A percentile compares a stretch with the other conserved stretches of the same genome.
phyloP scores from a whole-genome alignment of 35 echinoderm and acorn worm species.

The Apostichopus parvimensis region DNA sequence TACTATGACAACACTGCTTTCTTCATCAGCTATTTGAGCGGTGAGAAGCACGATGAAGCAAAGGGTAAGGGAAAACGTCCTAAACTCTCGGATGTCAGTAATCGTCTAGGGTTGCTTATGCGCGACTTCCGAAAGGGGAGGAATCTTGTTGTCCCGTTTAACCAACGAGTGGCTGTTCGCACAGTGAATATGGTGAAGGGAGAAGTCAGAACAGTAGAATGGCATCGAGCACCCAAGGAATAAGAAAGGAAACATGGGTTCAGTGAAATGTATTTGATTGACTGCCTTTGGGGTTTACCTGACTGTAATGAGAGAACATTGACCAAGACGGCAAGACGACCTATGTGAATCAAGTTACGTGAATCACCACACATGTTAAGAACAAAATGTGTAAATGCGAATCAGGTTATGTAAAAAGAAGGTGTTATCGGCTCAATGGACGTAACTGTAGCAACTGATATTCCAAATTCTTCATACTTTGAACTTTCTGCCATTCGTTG shows the following conservation, averaged over 20 bases:
- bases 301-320: no score
- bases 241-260: not conserved
- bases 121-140: slow-evolving; percentile 64
- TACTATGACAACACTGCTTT: slow-evolving; percentile 41
- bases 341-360: not conserved
- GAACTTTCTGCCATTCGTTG: no score
- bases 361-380: not conserved
- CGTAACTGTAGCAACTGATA: no score
- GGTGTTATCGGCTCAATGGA: no score
- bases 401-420: no score
- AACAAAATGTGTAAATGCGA: no score
- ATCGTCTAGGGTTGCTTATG: slow-evolving; percentile 48
- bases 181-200: slow-evolving; percentile 37
- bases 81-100: not conserved
- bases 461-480: no score
- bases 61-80: not conserved
- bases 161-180: not conserved
- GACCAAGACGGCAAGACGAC: no score
- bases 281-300: not conserved
- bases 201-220: slow-evolving; percentile 62
- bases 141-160: slow-evolving; percentile 64
- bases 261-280: not conserved
- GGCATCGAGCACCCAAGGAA: not conserved
- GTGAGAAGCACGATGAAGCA: not conserved
- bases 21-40: no score